Percentiles rank a stretch among this genome's conserved stretches.
phyloP scores from a whole-genome alignment of 2,797 vertebrate genomes.

The Darevskia nairensis region DNA sequence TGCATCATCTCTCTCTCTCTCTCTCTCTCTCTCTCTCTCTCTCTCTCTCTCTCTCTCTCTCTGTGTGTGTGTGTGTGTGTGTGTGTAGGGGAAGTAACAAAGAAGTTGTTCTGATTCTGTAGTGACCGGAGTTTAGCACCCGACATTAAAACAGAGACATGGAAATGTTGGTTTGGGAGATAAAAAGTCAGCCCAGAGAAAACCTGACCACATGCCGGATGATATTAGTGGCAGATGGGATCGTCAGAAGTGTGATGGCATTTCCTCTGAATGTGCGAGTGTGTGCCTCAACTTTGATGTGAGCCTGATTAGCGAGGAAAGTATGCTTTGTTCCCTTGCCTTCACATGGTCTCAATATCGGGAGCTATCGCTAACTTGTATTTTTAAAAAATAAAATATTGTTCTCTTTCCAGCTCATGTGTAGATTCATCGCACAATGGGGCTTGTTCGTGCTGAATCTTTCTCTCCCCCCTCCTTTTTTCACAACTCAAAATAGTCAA shows the following conservation, averaged over 20 bases:
- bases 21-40: too few species aligned
- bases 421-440: slow-evolving; percentile 67
- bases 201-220: slow-evolving; percentile 80
- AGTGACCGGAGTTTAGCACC: slow-evolving; percentile 77
- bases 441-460: slow-evolving; percentile 51
- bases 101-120: slow-evolving; percentile 59
- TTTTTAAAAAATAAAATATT: slow-evolving; percentile 70
- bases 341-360: slow-evolving; percentile 87
- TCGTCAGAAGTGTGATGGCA: slow-evolving; percentile 87
- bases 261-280: slow-evolving; percentile 89
- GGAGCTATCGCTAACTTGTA: slow-evolving; percentile 78
- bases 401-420: slow-evolving; percentile 66
- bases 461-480: background rate
- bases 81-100: slow-evolving; percentile 59
- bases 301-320: slow-evolving; percentile 88
- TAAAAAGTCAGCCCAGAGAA: slow-evolving; percentile 76
- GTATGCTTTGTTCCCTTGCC: slow-evolving; percentile 89
- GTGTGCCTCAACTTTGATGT: slow-evolving; percentile 89
- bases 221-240: slow-evolving; percentile 87
- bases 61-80: too few species aligned
- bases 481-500: slow-evolving; percentile 39
- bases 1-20: slow-evolving; percentile 15
- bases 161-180: slow-evolving; percentile 76
- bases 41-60: too few species aligned
- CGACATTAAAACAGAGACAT: slow-evolving; percentile 77